Evolutionary conservation across 2,888 invertebrate species (phyloP), one percentile per base, ranked within the genome.

Genomic region (Polydesmus complanatus): DNA sequence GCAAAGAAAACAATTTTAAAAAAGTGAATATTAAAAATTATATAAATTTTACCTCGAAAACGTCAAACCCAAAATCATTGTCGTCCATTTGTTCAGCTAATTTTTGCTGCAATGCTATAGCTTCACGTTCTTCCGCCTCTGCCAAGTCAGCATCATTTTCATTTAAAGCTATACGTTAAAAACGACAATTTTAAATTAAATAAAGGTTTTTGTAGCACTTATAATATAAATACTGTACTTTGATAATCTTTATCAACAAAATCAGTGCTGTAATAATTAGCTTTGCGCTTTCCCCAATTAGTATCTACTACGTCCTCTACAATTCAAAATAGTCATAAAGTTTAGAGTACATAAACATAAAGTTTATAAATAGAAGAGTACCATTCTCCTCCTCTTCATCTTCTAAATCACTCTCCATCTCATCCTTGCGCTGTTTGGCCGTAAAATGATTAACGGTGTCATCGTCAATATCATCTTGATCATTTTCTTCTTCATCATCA

Each of bases 181-280:
- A 8, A 52, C 25, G 18, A 27, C 19, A 52, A 18, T 25, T 21
- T n/a, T 27, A 3, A 21, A 50, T 19, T 27, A 56, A 27, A 56
- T n/a, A n/a, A n/a, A n/a, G n/a, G n/a, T n/a, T n/a, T n/a, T n/a
- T n/a, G 11, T n/a, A n/a, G n/a, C n/a, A n/a, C n/a, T n/a, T 11
- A 55, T n/a, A 3, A 47, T 47, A 25, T 27, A 25, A n/a, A 63
- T 55, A 22, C 22, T 67, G 64, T 78, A 66, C 84, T 83, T 54
- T 84, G 81, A 77, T 86, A 89, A 74, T 92, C 91, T 68, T 85
- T 82, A 77, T 93, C 93, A 19, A 90, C 83, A 74, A 87, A 91
- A 76, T 93, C 92, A 0, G 91, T 88, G 57, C 86, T 83, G 75
- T 92, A 93, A 72, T 83, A 95, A 47, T 81, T 79, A 62, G 78